Evolutionary conservation across 1,140 invertebrate genomes (phyloP), one percentile per base, ranked within the genome.

Genomic region (Lordiphosa collinella): DNA sequence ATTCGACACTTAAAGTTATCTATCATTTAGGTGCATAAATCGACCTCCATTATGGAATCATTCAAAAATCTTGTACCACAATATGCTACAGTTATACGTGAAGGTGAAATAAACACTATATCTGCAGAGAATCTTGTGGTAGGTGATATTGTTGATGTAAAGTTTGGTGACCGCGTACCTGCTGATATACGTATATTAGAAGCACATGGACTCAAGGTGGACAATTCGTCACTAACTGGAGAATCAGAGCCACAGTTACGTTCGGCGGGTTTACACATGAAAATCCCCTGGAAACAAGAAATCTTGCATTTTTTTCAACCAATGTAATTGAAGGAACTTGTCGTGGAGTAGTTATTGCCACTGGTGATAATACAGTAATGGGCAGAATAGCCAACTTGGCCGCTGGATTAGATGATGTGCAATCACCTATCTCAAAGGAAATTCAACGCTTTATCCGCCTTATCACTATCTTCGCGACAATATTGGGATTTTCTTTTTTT

Each of bases 331-430:
- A 95, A 91, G 94, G 94, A 89, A 89, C 92, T 11, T 92, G 91
- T 10, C 92, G 90, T 69, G 95, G 95, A n/a, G 90, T 96, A 54
- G 95, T 96, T 1, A 93, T 97, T 47, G 92, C 91, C 40, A 94
- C 93, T 61, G 96, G 96, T 11, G 95, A 97, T 86, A 89, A 92
- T 47, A 96, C 95, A 18, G 94, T 96, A 1, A 96, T 96, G 93
- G 95, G 95, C 34, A 90, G 94, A 68, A 96, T 96, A 88, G 95
- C 95, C 35, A 94, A 94, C 72, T 87, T 96, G 65, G 93, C 95
- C 2, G 93, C 94, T 9, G 91, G 93, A 64, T 86, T 96, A 31
- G 91, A 93, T 49, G 91, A 92, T 49, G 92, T 93, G 40, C 91
- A 93, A 74, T 96, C 95, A 7, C 95, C 95, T 5, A 94, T 96